These are phyloP conservation scores for Remorina albescens DNA, from an alignment of 2,797 vertebrate species.

Conservation along the genomic window DNA sequence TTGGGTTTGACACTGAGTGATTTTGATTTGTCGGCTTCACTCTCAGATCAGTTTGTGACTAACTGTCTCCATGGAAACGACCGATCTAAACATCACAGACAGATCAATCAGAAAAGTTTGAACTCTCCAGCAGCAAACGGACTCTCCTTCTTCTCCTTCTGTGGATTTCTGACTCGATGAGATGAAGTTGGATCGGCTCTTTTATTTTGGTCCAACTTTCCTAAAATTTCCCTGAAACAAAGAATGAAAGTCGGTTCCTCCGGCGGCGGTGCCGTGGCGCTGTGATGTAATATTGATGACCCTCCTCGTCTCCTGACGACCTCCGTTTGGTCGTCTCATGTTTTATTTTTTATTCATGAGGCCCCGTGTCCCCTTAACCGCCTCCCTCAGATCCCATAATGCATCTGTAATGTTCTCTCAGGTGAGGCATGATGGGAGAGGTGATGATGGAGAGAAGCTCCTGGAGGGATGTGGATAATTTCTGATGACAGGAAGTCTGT, in stretches of 20 bases:
- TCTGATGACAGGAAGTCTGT: conserved; percentile 32
- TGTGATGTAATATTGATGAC: conserved; percentile 83
- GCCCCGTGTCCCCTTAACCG: conserved; percentile 48
- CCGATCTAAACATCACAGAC: neutral
- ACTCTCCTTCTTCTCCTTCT: no score
- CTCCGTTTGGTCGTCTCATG: conserved; percentile 84
- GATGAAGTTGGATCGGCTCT: no score
- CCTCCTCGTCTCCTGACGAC: conserved; percentile 76
- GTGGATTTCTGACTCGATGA: neutral
- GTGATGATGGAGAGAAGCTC: conserved; percentile 56
- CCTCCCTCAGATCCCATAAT: conserved; percentile 79
- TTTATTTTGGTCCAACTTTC: conserved; percentile 50
- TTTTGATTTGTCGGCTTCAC: no score
- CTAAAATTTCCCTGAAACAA: conserved; percentile 47
- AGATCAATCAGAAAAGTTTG: neutral
- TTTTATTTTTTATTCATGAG: conserved; percentile 83
- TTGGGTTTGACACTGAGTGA: no score
- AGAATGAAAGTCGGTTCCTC: conserved; percentile 5
- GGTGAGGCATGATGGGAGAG: conserved; percentile 70
- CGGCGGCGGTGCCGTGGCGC: conserved; percentile 23
- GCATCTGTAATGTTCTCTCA: conserved; percentile 79
- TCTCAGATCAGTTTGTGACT: no score
- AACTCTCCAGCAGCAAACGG: no score
- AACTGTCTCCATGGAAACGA: no score
- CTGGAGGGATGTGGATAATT: conserved; percentile 36